A percentile compares a stretch with the other conserved stretches of the same genome.
Evolutionary conservation across 2,888 invertebrate species (phyloP).

Genomic region (Sinopyrophorus schimmeli): DNA sequence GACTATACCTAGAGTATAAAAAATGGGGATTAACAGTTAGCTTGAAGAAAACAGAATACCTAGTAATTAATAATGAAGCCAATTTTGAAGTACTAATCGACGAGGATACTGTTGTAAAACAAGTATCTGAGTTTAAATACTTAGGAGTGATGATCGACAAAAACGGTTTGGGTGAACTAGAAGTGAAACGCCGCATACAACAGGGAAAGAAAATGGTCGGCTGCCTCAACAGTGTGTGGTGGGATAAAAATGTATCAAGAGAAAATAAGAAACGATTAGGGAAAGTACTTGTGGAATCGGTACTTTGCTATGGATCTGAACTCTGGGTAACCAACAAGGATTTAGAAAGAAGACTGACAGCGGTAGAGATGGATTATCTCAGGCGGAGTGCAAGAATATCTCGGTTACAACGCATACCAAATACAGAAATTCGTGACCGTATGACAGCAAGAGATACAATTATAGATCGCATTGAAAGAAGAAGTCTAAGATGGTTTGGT

Average conservation of each 20-base stretch:
- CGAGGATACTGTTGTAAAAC: constrained; percentile 9
- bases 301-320: constrained; percentile 10
- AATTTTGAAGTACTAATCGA: constrained; percentile 13
- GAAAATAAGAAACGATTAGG: constrained; percentile 15
- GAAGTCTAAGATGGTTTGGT: too few species aligned
- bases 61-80: constrained; percentile 9
- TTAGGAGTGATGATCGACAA: constrained; percentile 14
- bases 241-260: constrained; percentile 14
- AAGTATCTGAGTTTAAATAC: constrained; percentile 11
- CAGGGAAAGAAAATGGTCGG: constrained; percentile 11
- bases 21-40: constrained; percentile 16
- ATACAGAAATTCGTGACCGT: too few species aligned
- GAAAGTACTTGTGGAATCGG: constrained; percentile 8
- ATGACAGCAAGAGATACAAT: too few species aligned
- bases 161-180: constrained; percentile 13
- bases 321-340: constrained; percentile 1
- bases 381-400: too few species aligned
- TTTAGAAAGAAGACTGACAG: constrained; percentile 6
- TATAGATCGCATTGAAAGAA: too few species aligned
- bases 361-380: constrained; percentile 14
- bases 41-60: constrained; percentile 16
- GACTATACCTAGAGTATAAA: constrained; percentile 15
- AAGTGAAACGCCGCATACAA: constrained; percentile 10
- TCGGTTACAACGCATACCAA: too few species aligned
- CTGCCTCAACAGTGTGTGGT: constrained; percentile 14